Evolutionary conservation across 2,888 invertebrate genomes (phyloP).

Genomic region (Altica lythri): DNA sequence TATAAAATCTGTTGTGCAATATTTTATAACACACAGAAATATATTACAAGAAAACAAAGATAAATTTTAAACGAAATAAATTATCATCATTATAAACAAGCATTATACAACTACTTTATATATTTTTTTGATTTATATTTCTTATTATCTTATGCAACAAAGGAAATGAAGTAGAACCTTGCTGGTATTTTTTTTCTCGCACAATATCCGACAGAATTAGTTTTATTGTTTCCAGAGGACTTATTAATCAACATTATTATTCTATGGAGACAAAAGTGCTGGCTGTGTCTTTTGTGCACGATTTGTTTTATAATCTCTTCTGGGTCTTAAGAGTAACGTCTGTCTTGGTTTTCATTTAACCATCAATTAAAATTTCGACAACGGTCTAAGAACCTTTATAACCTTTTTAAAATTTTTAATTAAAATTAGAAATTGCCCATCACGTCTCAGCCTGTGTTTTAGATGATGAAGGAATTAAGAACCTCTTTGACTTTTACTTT

Average conservation of each 20-base stretch:
- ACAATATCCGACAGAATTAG: conserved; percentile 33
- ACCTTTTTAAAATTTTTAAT: conserved; percentile 15
- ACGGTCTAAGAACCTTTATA: conserved; percentile 11
- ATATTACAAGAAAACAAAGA: no score
- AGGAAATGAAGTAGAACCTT: conserved; percentile 7
- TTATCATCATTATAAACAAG: no score
- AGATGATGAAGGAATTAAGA: neutral
- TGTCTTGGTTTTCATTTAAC: conserved; percentile 16
- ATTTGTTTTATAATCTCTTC: conserved; percentile 35
- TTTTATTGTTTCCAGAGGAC: conserved; percentile 39
- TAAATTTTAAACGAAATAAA: no score
- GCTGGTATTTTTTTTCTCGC: conserved; percentile 19
- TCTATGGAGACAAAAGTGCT: conserved; percentile 25
- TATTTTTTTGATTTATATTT: neutral
- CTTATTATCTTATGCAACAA: neutral
- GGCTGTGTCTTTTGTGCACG: conserved; percentile 22
- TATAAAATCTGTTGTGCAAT: no score
- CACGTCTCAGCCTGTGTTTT: neutral
- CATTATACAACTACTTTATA: no score
- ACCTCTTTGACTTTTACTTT: no score
- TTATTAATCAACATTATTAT: conserved; percentile 41
- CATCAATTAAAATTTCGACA: conserved; percentile 24
- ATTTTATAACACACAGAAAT: no score
- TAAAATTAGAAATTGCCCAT: conserved; percentile 5
- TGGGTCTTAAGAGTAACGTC: conserved; percentile 14